These are phyloP conservation scores for Syrista parreyssii DNA, from an alignment of 2,888 invertebrate species.

Conservation along the genomic window DNA sequence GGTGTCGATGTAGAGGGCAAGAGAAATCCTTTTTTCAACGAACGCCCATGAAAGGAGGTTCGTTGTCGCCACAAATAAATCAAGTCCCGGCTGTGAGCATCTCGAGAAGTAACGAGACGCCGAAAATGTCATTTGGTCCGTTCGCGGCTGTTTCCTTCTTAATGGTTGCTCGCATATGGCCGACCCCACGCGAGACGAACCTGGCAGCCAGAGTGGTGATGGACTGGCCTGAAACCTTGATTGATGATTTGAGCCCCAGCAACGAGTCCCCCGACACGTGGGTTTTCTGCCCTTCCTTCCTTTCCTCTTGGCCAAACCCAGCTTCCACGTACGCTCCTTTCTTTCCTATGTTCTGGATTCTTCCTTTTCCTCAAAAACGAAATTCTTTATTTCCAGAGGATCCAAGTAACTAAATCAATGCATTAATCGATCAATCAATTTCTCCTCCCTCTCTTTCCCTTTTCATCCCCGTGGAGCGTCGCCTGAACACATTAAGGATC, in stretches of 20 bases:
- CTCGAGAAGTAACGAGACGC: conserved; percentile 10
- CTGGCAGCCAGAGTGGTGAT: conserved; percentile 19
- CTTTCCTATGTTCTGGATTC: too few species aligned
- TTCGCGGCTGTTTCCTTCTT: conserved; percentile 11
- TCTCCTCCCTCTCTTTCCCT: too few species aligned
- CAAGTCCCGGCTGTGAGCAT: conserved; percentile 13
- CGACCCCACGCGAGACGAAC: conserved; percentile 16
- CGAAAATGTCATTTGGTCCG: conserved; percentile 1
- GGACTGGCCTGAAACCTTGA: conserved; percentile 29
- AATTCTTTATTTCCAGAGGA: too few species aligned
- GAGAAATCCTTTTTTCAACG: too few species aligned
- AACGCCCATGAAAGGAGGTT: not conserved
- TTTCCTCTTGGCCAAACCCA: not conserved
- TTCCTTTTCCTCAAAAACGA: too few species aligned
- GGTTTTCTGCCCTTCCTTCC: not conserved
- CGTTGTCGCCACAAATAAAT: not conserved
- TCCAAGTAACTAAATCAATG: too few species aligned
- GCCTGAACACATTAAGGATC: too few species aligned
- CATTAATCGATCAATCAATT: too few species aligned
- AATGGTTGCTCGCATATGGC: conserved; percentile 26
- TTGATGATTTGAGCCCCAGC: conserved; percentile 33
- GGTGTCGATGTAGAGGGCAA: too few species aligned
- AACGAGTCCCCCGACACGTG: not conserved
- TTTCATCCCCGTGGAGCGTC: too few species aligned
- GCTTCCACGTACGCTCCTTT: too few species aligned